Conservation (phyloP, 2,888 invertebrate species). For the Branchipolynoe longqiensis region DNA sequence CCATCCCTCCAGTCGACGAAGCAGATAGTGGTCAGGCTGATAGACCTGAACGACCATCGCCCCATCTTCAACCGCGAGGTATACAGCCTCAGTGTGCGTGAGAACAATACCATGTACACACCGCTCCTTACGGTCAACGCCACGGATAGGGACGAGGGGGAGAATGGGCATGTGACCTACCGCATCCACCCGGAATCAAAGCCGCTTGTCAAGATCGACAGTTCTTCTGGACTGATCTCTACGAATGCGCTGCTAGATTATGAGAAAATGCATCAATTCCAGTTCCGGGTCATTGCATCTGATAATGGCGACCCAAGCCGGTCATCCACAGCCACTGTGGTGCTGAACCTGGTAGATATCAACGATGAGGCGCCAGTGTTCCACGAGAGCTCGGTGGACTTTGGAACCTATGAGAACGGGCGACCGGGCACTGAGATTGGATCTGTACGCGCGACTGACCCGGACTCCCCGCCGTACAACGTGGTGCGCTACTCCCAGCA, state of each 20-base stretch:
- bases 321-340: conserved; percentile 50
- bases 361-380: conserved; percentile 58
- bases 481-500: conserved; percentile 35
- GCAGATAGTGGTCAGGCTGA: conserved; percentile 23
- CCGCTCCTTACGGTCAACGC: conserved; percentile 25
- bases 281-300: conserved; percentile 50
- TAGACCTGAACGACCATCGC: conserved; percentile 49
- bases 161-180: conserved; percentile 45
- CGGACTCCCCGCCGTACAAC: conserved; percentile 53
- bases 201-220: conserved; percentile 45
- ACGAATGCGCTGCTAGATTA: conserved; percentile 53
- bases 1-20: conserved; percentile 56
- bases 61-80: conserved; percentile 47
- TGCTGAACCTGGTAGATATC: conserved; percentile 54
- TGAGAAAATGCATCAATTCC: conserved; percentile 58
- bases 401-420: conserved; percentile 53
- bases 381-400: neutral
- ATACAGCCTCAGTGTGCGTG: conserved; percentile 33
- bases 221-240: conserved; percentile 18
- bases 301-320: conserved; percentile 53
- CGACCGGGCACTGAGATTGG: conserved; percentile 15
- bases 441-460: conserved; percentile 37
- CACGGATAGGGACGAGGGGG: conserved; percentile 53
- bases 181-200: conserved; percentile 23
- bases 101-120: conserved; percentile 51